Evolutionary conservation across 2,113 vertebrate genomes (phyloP), one percentile per base, ranked within the genome.

Genomic region (Poeciliopsis occidentalis): DNA sequence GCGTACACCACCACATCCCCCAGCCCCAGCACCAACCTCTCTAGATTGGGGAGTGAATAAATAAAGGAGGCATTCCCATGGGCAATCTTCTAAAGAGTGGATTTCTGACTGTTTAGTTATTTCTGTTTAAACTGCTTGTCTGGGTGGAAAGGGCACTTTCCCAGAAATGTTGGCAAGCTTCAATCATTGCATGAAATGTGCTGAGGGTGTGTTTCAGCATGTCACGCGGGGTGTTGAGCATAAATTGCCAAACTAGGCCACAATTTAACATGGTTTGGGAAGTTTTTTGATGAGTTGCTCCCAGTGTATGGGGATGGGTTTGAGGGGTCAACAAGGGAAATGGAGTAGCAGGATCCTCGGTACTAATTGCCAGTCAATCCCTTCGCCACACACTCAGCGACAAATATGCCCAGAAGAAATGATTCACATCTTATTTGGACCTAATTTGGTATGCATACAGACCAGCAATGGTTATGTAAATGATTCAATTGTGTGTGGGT

Each of bases 1-100:
- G 61, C n/a, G 26, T 41, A 26, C 51, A 22, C 22, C 70, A 30
- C 68, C 41, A 6, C 37, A 73, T 37, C 71, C 64, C 64, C 44
- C 73, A 77, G 39, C 70, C 44, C 69, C 60, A 67, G 81, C 79
- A 75, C 76, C 41, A 63, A 64, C 63, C 73, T 83, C 66, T 65
- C 64, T 15, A 61, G 39, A 64, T 27, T 80, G 57, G 44, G 54
- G 71, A 79, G 63, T 37, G 72, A 86, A 84, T 84, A 89, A 86
- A 89, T 87, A 71, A 81, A 68, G 74, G 66, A 76, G 68, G 27
- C 67, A 76, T 19, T 85, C 82, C 74, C 85, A 60, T 19, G 72
- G 81, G 82, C 60, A 24, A 41, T 26, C 37, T 70, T 67, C 63
- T 70, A 69, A 64, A 81, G 76, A 86, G 68, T 78, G 72, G 34